Evolutionary conservation across 2,113 vertebrate genomes (phyloP).

Genomic region (Rhegmatorhina hoffmannsi): DNA sequence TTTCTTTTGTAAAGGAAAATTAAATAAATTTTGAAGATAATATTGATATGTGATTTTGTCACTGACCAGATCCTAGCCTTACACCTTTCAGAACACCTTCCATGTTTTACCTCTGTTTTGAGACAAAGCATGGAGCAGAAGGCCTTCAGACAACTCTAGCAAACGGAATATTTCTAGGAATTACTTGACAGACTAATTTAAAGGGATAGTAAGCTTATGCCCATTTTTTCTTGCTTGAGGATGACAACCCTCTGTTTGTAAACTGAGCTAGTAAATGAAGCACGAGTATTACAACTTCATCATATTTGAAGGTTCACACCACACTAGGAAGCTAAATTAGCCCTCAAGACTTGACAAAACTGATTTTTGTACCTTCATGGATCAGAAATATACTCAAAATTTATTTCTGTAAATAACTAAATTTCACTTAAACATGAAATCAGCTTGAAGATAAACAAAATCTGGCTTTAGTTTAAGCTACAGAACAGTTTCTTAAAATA

Average conservation of each 20-base stretch:
- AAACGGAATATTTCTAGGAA: not conserved
- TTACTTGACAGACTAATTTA: not conserved
- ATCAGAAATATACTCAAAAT: not conserved
- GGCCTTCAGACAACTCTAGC: not conserved
- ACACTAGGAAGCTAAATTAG: not conserved
- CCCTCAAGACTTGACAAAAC: not conserved
- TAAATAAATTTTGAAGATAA: not conserved
- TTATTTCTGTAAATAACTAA: not conserved
- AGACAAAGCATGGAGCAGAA: not conserved
- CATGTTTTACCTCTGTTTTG: not conserved
- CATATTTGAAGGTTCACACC: not conserved
- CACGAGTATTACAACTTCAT: fast-evolving
- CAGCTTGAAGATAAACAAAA: not conserved
- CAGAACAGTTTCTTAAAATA: not conserved
- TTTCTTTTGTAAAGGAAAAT: not conserved
- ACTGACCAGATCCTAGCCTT: not conserved
- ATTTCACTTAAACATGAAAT: not conserved
- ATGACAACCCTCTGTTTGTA: not conserved
- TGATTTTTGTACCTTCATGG: not conserved
- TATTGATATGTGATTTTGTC: not conserved
- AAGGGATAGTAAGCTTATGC: not conserved
- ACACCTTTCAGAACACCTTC: not conserved
- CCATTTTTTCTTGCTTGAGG: not conserved
- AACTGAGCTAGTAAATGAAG: not conserved
- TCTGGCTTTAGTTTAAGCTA: not conserved